Evolutionary conservation across 2,797 vertebrate species (phyloP), one percentile per base, ranked within the genome.

Genomic region (Spheniscus humboldti): DNA sequence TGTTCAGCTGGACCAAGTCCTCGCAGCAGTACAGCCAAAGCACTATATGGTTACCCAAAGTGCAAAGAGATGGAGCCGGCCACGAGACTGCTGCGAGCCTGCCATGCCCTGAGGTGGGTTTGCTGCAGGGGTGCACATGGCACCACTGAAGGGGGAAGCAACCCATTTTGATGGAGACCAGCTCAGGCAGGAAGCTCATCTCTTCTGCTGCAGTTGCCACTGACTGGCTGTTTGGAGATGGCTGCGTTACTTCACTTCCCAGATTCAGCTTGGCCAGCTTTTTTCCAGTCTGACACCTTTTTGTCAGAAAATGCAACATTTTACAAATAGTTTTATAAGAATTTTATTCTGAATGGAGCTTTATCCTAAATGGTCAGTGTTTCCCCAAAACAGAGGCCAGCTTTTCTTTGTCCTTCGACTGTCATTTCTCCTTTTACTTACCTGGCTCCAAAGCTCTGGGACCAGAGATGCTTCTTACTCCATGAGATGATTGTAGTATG

Each of bases 11-110:
- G 24, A 22, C 24, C 12, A 43, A 64, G 35, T 10, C 11, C 24
- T 68, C 0, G 0, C 52, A 64, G 22, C 53, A 43, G 9, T 11
- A 6, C 45, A 89, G 35, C 27, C n/a, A 24, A 55, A 74, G 48
- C 18, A 1, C 14, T 18, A 9, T 5, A 12, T 17, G 33, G 27
- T 7, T 50, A 16, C n/a, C 30, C 30, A 27, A 25, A 28, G 24
- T 2, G 9, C 0, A 2, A 68, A 52, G 53, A n/a, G 47, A 9
- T 31, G 22, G 35, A 64, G 31, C 10, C 1, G 3, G 48, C 16
- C 53, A 18, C 1, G 4, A 45, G 67, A 22, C 33, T 89, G 48
- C 39, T 74, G n/a, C 0, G 1, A 55, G 30, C 33, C n/a, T 31
- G 37, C 48, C 1, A 0, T 88, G 52, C 24, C 48, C 53, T n/a